Conservation (phyloP, 2,888 invertebrate species). For the Acholoe squamosa region DNA sequence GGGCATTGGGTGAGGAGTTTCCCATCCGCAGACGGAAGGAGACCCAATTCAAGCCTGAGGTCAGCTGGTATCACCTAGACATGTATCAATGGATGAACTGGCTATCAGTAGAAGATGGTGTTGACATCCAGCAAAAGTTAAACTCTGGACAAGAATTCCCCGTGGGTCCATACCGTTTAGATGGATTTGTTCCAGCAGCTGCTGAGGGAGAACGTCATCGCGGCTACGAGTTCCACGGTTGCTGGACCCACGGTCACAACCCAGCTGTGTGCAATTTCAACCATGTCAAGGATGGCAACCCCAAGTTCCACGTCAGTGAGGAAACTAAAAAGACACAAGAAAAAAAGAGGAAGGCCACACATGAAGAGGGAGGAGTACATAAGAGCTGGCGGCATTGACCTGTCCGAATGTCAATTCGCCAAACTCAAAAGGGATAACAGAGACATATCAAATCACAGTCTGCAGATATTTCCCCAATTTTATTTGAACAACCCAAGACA, state of each 20-base stretch:
- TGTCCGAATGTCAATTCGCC: not conserved
- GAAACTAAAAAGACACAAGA: not conserved
- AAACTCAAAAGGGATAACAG: not conserved
- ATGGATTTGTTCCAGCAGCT: not conserved
- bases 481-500: not conserved
- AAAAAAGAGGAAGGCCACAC: not conserved
- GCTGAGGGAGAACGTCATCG: not conserved
- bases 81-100: conserved; percentile 9
- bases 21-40: not conserved
- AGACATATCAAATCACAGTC: not conserved
- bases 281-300: not conserved
- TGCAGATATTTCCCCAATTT: not conserved
- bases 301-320: not conserved
- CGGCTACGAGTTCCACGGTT: not conserved
- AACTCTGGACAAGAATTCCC: not conserved
- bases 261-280: not conserved
- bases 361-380: not conserved
- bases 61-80: not conserved
- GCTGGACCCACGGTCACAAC: not conserved
- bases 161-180: not conserved
- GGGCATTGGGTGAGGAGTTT: too few species aligned
- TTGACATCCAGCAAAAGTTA: not conserved
- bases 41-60: not conserved
- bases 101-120: not conserved
- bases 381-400: not conserved